These are phyloP conservation scores for Excalfactoria chinensis DNA, from an alignment of 2,113 vertebrate genomes.

Conservation along the genomic window DNA sequence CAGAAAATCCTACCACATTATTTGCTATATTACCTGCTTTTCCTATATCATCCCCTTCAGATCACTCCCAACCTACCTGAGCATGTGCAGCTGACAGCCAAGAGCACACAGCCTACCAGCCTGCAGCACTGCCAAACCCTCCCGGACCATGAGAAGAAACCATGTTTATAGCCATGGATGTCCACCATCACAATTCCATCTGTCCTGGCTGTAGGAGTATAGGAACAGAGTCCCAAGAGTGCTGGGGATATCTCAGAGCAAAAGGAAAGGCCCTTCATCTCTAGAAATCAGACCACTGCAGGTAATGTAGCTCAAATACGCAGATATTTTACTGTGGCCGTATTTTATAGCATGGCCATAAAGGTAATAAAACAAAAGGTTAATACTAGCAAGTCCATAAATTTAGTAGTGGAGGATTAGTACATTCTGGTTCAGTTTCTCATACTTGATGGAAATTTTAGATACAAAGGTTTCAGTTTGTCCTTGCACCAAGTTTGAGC, in stretches of 20 bases:
- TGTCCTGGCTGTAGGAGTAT: accelerated
- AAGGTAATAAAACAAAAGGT: slow-evolving; percentile 61
- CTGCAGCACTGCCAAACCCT: neutral
- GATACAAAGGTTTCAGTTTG: neutral
- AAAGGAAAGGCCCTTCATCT: neutral
- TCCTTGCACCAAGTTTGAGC: neutral
- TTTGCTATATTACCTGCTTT: no score
- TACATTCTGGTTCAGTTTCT: neutral
- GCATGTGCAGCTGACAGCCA: accelerated
- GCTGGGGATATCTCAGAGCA: neutral
- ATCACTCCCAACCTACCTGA: accelerated
- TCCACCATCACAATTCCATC: neutral
- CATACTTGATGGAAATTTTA: neutral
- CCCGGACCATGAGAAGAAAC: accelerated
- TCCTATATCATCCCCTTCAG: neutral
- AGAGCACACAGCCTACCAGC: neutral
- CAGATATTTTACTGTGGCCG: neutral
- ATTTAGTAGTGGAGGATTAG: slow-evolving; percentile 8
- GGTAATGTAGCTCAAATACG: neutral
- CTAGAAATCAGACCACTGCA: neutral
- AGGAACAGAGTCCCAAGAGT: neutral
- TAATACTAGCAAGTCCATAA: slow-evolving; percentile 44
- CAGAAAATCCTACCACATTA: no score
- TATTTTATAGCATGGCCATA: neutral
- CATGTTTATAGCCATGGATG: neutral